Base-by-base conservation (phyloP, 2,113 vertebrate species). In the Conger conger region DNA sequence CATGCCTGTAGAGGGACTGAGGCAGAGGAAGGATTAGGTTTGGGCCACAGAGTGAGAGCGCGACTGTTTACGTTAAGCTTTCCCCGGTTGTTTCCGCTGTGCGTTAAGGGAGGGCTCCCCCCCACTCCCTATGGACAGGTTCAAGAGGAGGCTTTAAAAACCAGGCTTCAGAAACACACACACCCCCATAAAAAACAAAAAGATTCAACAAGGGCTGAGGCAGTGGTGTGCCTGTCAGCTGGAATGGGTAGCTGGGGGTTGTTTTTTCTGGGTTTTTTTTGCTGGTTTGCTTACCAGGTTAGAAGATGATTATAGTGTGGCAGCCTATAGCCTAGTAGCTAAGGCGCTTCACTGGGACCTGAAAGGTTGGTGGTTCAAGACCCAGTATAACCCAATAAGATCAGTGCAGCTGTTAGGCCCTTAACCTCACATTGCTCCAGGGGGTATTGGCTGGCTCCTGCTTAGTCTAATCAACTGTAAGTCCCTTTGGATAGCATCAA, bases 201-300 rank as follows among this genome's bases (percentile, higher is more conserved):
- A 50, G 11, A 1, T 50, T 50, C 7, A 9, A 53, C 40, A 83
- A 76, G 83, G 20, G 35, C 45, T 50, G 1, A 50, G 45, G 45
- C 1, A 50, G 15, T 42, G 40, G 40, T 9, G 9, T 9, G 40
- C 50, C 38, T 53, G 35, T 15, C 8, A 4, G 68, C 78, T 42
- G 20, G 16, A 20, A 68, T 73, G 68, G 42, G 45, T 91, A 94
- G 92, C 91, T 94, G 92, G 63, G 78, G 27, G 84, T 91, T 91
- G 91, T 88, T 90, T 89, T 90, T 91, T 91, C 90, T 90, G 86
- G 86, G 80, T 87, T 20, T 81, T 86, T 86, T 63, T 86, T 63
- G 23, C 11, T 63, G 2, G 20, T 3, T 27, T 6, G 57, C 20
- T 63, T 63, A 63, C 20, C 20, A 63, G 57, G 57, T 63, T 53